phyloP scores from a whole-genome alignment of 2,113 vertebrate genomes.

The Muntiacus muntjak region DNA sequence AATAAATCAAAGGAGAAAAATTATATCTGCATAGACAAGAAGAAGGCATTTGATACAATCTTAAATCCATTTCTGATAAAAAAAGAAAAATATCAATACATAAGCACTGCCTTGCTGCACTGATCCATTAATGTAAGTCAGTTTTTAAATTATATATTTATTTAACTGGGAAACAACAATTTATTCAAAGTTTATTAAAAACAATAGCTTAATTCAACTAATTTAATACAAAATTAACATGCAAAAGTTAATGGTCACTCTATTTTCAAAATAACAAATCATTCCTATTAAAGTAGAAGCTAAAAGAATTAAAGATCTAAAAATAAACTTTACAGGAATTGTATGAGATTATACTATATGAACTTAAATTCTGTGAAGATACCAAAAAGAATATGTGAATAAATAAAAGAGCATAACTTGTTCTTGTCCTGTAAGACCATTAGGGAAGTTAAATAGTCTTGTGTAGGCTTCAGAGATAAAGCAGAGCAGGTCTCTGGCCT shows the following conservation, averaged over 20 bases:
- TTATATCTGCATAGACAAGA: not conserved
- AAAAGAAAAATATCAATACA: not conserved
- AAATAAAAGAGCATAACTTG: not conserved
- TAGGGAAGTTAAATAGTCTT: not conserved
- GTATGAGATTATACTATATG: not conserved
- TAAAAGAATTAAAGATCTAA: not conserved
- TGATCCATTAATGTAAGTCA: not conserved
- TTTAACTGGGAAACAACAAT: not conserved
- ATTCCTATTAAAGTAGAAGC: not conserved
- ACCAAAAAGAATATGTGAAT: not conserved
- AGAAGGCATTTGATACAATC: not conserved
- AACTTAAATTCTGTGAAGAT: not conserved
- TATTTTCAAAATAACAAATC: not conserved
- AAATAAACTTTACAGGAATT: slow-evolving; percentile 25
- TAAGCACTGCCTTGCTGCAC: not conserved
- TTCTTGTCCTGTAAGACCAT: not conserved
- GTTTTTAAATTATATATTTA: not conserved
- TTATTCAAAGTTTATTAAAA: not conserved
- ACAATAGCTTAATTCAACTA: not conserved
- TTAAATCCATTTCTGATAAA: not conserved
- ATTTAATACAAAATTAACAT: not conserved
- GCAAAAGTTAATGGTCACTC: not conserved
- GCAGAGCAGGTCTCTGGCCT: not conserved
- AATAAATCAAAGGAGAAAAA: not conserved
- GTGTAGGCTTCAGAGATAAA: not conserved